Base-by-base conservation (phyloP, 1,140 invertebrate species). In the Asobara japonica region DNA sequence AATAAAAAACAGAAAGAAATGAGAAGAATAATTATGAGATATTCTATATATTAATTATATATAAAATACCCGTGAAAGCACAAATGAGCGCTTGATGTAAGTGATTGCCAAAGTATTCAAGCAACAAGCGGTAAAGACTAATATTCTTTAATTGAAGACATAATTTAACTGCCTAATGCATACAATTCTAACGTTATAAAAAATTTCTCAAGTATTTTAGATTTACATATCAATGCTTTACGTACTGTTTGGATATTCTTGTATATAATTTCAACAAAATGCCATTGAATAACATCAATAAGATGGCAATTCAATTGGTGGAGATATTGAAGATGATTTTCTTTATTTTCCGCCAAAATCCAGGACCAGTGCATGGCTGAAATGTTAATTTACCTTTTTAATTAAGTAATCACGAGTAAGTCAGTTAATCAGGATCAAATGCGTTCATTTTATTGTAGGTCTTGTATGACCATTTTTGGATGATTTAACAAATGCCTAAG, bases 81-180 rank as follows among this genome's bases (percentile, higher is more conserved):
- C 27, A 69, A 33, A 33, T 25, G 22, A 22, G n/a, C 30, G 66
- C 66, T 69, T 69, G 51, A 31, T 69, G 18, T 56, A 56, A 33
- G 48, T 56, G 33, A 48, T 48, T 60, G 66, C 66, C 48, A 69
- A 69, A 69, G 66, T 69, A 27, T 25, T 56, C 25, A 1, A 56
- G 51, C 41, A 45, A n/a, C 51, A 56, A 56, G 25, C 51, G 22
- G 51, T n/a, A n/a, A n/a, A n/a, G n/a, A n/a, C 22, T 27, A 11
- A 41, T 65, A 65, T 65, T 38, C 7, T 56, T 56, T 56, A 25
- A 6, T 11, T 25, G 3, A 27, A 25, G 13, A 56, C 6, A 25
- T 18, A 56, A 56, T 27, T 25, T 10, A 56, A 56, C 51, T 56
- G 51, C 51, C 51, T 56, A 56, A 56, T 5, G 3, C 13, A 56